These are phyloP conservation scores for Rhagium mordax DNA, from an alignment of 2,888 invertebrate genomes.

Conservation along the genomic window DNA sequence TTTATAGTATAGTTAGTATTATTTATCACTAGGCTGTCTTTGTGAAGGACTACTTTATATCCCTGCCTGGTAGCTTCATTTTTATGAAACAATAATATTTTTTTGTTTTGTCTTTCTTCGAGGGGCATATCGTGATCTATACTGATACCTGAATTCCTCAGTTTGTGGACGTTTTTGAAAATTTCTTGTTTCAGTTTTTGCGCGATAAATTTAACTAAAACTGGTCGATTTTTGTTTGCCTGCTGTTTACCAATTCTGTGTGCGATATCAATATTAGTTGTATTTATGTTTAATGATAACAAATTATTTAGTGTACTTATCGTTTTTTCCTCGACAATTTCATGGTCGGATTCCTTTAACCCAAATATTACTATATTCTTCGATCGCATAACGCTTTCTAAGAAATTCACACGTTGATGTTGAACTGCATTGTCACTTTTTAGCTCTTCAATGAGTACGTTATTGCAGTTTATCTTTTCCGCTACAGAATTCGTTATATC, in stretches of 20 bases:
- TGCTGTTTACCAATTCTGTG: not conserved
- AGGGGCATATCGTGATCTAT: not conserved
- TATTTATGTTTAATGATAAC: not conserved
- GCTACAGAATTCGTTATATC: not conserved
- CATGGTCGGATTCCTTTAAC: not conserved
- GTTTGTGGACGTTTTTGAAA: not conserved
- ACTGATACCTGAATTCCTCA: not conserved
- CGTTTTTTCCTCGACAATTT: not conserved
- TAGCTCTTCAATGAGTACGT: not conserved
- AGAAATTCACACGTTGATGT: not conserved
- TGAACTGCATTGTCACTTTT: not conserved
- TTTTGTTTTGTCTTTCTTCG: not conserved
- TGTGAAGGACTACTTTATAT: not conserved
- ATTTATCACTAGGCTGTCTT: not conserved
- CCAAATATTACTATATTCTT: not conserved
- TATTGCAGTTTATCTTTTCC: not conserved
- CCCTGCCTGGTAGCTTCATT: not conserved
- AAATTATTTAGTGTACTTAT: not conserved
- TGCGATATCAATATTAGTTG: not conserved
- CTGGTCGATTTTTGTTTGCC: not conserved
- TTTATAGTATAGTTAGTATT: too few species aligned
- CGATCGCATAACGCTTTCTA: not conserved
- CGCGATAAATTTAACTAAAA: not conserved
- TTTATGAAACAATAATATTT: not conserved
- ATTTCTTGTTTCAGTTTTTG: not conserved